Evolutionary conservation across 92 coral and sea anemone species (phyloP).

Genomic region (Palythoa grandis): DNA sequence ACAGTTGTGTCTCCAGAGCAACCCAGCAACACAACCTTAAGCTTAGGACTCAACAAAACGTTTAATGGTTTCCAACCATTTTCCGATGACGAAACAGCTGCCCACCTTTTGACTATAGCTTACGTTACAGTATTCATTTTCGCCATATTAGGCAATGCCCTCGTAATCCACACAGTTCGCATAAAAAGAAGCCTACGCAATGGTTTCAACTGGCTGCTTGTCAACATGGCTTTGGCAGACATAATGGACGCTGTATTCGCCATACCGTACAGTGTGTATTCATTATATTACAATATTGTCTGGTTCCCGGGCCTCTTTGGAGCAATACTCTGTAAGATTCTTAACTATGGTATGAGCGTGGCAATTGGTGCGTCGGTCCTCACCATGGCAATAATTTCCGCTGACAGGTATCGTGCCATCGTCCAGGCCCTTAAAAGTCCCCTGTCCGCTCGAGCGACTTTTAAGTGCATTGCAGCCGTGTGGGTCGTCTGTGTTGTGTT

Average conservation of each 20-base stretch:
- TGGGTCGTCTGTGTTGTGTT: conserved; percentile 8
- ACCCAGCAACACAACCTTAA: background rate
- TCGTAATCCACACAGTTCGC: conserved; percentile 29
- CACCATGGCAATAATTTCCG: conserved; percentile 29
- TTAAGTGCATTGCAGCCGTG: conserved; percentile 16
- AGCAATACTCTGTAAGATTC: background rate
- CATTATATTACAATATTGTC: background rate
- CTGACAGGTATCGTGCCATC: conserved; percentile 33
- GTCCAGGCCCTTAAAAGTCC: conserved; percentile 17
- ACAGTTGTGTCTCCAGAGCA: background rate
- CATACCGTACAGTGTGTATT: conserved; percentile 33
- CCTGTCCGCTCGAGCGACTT: conserved; percentile 8
- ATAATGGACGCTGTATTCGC: conserved; percentile 34
- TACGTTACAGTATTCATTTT: conserved; percentile 15
- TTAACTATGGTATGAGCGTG: conserved; percentile 39
- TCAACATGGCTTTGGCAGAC: conserved; percentile 43
- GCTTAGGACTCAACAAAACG: background rate
- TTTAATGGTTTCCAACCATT: background rate
- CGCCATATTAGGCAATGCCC: conserved; percentile 21
- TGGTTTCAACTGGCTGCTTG: conserved; percentile 31
- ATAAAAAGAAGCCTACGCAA: conserved; percentile 5
- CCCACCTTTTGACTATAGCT: background rate
- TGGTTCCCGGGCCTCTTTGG: conserved; percentile 30
- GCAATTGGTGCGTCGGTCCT: conserved; percentile 42
- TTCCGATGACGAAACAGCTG: background rate